A percentile compares a stretch with the other conserved stretches of the same genome.
Conservation (phyloP, 1,140 invertebrate species). For the Drosophila auraria region DNA sequence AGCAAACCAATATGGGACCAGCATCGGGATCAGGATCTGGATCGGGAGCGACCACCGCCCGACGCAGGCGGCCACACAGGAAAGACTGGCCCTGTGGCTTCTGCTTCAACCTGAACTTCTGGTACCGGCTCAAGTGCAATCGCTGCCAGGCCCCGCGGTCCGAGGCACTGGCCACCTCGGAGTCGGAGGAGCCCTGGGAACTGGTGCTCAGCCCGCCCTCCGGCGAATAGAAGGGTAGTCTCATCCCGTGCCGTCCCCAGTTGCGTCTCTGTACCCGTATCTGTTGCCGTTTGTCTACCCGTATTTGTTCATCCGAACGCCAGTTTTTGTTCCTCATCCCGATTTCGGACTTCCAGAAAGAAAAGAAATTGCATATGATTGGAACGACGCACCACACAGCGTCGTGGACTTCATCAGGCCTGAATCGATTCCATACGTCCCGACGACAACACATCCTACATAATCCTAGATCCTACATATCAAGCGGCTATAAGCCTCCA, state of each 20-base stretch:
- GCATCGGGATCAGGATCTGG: neutral
- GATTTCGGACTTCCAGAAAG: neutral
- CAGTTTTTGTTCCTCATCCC: neutral
- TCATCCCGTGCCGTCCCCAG: neutral
- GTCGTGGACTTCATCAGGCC: neutral
- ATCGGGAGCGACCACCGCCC: neutral
- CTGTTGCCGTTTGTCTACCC: constrained; percentile 11
- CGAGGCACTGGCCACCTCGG: constrained; percentile 19
- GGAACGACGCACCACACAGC: neutral
- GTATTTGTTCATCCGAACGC: constrained; percentile 10
- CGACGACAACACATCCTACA: neutral
- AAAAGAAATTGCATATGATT: constrained; percentile 11
- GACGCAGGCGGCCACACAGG: constrained; percentile 24
- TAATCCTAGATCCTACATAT: neutral
- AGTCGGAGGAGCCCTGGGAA: constrained; percentile 60
- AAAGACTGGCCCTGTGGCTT: constrained; percentile 55
- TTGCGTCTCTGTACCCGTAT: neutral
- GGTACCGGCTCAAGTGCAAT: constrained; percentile 68
- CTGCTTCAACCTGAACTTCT: constrained; percentile 67
- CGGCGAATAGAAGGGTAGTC: constrained; percentile 5
- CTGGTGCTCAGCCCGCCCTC: constrained; percentile 32
- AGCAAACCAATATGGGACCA: neutral
- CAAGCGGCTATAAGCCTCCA: constrained; percentile 10
- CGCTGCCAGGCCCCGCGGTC: constrained; percentile 48
- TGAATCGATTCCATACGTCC: constrained; percentile 5